These are phyloP conservation scores for Macrocentrus cingulum DNA, from an alignment of 1,140 invertebrate species.

Conservation along the genomic window DNA sequence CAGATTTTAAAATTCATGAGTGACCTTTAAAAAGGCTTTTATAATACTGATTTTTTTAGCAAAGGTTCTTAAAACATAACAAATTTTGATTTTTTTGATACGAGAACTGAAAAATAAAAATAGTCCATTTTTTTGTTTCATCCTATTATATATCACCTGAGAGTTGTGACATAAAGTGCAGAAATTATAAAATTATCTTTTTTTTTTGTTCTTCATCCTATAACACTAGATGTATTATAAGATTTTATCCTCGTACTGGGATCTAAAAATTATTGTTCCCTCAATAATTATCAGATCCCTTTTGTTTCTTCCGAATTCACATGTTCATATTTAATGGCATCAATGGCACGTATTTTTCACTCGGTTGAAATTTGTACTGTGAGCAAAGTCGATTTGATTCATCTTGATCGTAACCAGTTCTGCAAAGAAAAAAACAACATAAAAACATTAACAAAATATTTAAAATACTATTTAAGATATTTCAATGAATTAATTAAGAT, in stretches of 20 bases:
- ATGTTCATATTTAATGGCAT: slow-evolving; percentile 50
- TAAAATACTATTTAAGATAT: not conserved
- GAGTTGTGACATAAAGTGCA: not conserved
- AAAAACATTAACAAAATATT: not conserved
- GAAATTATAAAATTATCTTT: not conserved
- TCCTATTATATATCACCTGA: not conserved
- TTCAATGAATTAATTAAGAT: not conserved
- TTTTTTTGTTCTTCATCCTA: too few relatives aligned
- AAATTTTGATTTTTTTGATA: too few relatives aligned
- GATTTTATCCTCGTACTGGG: slow-evolving; percentile 6
- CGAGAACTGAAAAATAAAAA: too few relatives aligned
- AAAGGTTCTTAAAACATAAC: too few relatives aligned
- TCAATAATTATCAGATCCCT: slow-evolving; percentile 20
- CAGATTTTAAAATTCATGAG: too few relatives aligned
- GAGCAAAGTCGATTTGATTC: slow-evolving; percentile 62
- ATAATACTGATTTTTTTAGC: too few relatives aligned
- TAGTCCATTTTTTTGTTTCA: too few relatives aligned
- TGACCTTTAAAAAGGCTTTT: too few relatives aligned
- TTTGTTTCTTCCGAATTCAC: slow-evolving; percentile 35
- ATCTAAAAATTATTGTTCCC: slow-evolving; percentile 6
- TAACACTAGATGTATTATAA: not conserved
- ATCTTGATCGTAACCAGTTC: slow-evolving; percentile 63
- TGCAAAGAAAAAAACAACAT: slow-evolving; percentile 43
- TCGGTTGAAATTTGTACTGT: slow-evolving; percentile 66
- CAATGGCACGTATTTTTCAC: slow-evolving; percentile 63